Percentiles rank a stretch among this genome's conserved stretches.
Evolutionary conservation across 2,113 vertebrate species (phyloP).

Genomic region (Formicarius rufipectus): DNA sequence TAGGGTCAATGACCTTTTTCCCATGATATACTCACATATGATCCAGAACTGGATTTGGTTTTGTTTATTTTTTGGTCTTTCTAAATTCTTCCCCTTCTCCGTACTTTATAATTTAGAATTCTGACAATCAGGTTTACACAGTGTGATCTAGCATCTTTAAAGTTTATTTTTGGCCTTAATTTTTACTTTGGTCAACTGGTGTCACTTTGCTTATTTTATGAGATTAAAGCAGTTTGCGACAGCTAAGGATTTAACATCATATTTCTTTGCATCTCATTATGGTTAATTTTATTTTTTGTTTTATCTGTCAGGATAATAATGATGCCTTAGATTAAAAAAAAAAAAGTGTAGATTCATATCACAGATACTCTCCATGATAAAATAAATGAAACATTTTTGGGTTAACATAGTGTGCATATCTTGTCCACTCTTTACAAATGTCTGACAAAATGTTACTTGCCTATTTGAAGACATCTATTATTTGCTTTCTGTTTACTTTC

Average conservation of each 20-base stretch:
- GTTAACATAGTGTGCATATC: neutral
- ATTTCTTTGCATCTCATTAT: slow-evolving; percentile 17
- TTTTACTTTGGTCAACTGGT: neutral
- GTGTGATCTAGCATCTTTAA: neutral
- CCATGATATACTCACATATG: neutral
- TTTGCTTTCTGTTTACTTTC: slow-evolving; percentile 2
- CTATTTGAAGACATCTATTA: neutral
- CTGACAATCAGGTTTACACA: neutral
- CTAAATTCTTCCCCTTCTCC: neutral
- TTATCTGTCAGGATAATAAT: neutral
- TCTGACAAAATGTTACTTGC: neutral
- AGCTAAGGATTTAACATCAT: neutral
- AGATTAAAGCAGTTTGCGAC: neutral
- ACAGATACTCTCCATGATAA: neutral
- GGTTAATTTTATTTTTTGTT: neutral
- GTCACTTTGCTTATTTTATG: neutral
- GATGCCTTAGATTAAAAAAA: neutral
- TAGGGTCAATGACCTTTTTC: slow-evolving; percentile 33
- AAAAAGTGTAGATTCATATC: neutral
- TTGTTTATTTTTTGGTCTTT: neutral
- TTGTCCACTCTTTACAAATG: neutral
- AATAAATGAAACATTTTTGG: neutral
- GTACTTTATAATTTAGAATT: neutral
- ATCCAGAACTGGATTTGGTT: neutral
- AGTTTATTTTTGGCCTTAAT: neutral